A percentile compares a stretch with the other conserved stretches of the same genome.
phyloP scores from a whole-genome alignment of 2,888 invertebrate species.

The Vanessa cardui region DNA sequence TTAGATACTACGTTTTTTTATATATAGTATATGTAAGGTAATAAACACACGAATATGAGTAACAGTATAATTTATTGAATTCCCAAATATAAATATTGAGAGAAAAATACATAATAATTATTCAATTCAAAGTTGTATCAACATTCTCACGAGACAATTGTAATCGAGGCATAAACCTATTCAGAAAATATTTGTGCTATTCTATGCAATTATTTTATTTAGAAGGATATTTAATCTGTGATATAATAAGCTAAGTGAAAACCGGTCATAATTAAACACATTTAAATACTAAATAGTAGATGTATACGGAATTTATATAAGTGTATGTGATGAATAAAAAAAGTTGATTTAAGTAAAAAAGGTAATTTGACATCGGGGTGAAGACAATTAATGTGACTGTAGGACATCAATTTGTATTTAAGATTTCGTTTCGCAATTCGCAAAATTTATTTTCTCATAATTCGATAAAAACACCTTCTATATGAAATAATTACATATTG shows the following conservation, averaged over 20 bases:
- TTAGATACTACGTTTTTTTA: no score
- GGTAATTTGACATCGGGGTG: no score
- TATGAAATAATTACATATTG: constrained; percentile 1
- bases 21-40: constrained; percentile 20
- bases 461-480: neutral
- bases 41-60: constrained; percentile 58
- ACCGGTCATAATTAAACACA: no score
- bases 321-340: no score
- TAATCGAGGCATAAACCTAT: neutral
- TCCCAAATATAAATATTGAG: constrained; percentile 76
- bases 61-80: constrained; percentile 81
- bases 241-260: neutral
- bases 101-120: constrained; percentile 63
- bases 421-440: no score
- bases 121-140: constrained; percentile 53
- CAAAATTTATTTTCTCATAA: no score
- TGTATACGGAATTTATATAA: no score
- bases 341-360: no score
- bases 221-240: neutral
- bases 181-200: constrained; percentile 3
- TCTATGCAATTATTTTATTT: constrained; percentile 1
- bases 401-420: no score
- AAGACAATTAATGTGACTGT: no score
- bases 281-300: no score
- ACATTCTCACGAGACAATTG: constrained; percentile 31